Evolutionary conservation across 2,797 vertebrate genomes (phyloP), one percentile per base, ranked within the genome.

Genomic region (Silurus lanzhouensis): DNA sequence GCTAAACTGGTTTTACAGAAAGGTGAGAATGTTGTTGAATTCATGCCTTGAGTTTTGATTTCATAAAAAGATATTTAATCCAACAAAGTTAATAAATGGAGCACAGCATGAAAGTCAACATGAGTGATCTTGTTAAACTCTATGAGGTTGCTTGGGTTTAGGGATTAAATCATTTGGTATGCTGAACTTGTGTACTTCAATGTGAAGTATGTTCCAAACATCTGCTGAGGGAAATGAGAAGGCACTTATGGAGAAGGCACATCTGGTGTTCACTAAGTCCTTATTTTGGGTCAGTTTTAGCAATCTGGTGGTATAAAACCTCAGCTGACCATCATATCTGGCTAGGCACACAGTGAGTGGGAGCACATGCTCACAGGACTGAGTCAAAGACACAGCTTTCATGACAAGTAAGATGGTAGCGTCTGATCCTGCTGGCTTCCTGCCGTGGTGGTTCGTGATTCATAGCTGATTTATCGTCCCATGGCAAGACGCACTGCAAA

Each of bases 321-420:
- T 14, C 75, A 74, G 87, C 83, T 70, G 66, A 83, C 80, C 84
- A 77, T 55, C 66, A 48, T 81, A 67, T 31, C 17, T 75, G 71
- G 71, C 22, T 20, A 38, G 17, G 61, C 76, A 9, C 58, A 81
- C 83, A 31, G 61, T 57, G 57, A 88, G 82, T 78, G 61, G 83
- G 70, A 86, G 84, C 84, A 78, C 72, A 82, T 74, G 27, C 20
- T 80, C 31, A 44, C 20, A 52, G 61, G 46, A 60, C 27, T 88
- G 86, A 90, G 85, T 86, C 81, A 87, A 86, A 61, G 31, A 67
- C 48, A 77, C 81, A 82, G 86, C 75, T 58, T 81, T 68, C n/a
- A 78, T 48, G 72, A 78, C 83, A 75, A 70, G 83, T 38, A 67
- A 86, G 67, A 74, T 70, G 83, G 75, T 8, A 17, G 64, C 70